These are phyloP conservation scores for Orthosia cruda DNA, from an alignment of 2,888 invertebrate genomes.

Conservation along the genomic window DNA sequence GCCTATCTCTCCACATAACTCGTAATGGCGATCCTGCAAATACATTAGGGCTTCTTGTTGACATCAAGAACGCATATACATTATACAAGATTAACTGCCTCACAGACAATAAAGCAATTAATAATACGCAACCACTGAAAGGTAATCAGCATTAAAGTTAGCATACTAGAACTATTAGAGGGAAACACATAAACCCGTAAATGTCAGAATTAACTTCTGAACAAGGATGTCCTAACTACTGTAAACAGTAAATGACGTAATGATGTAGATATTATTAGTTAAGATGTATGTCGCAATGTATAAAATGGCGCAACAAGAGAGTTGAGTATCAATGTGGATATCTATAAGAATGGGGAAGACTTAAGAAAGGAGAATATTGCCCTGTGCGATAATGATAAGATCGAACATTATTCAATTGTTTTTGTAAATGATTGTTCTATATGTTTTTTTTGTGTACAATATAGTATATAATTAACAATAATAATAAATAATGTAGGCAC, in stretches of 20 bases:
- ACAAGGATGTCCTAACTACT: constrained; percentile 38
- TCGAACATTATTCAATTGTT: too few relatives aligned
- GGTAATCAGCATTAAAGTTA: constrained; percentile 53
- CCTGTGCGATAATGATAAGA: too few relatives aligned
- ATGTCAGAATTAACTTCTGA: constrained; percentile 52
- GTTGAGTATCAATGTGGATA: not conserved
- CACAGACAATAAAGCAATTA: constrained; percentile 58
- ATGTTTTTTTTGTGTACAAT: too few relatives aligned
- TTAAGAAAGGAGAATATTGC: not conserved
- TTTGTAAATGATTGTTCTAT: too few relatives aligned
- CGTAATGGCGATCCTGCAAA: constrained; percentile 7
- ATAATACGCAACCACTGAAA: constrained; percentile 46
- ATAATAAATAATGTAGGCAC: too few relatives aligned
- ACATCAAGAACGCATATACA: constrained; percentile 49
- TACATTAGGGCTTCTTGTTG: constrained; percentile 36
- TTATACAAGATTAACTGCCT: constrained; percentile 43
- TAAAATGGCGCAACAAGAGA: not conserved
- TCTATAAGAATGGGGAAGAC: not conserved
- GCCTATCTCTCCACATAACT: constrained; percentile 1
- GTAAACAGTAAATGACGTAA: constrained; percentile 7
- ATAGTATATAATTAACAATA: too few relatives aligned
- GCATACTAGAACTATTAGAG: constrained; percentile 57
- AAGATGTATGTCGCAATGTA: too few relatives aligned
- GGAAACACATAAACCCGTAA: constrained; percentile 41
- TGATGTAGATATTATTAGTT: not conserved